Evolutionary conservation across 2,888 invertebrate species (phyloP), one percentile per base, ranked within the genome.

Genomic region (Lycaena phlaeas): DNA sequence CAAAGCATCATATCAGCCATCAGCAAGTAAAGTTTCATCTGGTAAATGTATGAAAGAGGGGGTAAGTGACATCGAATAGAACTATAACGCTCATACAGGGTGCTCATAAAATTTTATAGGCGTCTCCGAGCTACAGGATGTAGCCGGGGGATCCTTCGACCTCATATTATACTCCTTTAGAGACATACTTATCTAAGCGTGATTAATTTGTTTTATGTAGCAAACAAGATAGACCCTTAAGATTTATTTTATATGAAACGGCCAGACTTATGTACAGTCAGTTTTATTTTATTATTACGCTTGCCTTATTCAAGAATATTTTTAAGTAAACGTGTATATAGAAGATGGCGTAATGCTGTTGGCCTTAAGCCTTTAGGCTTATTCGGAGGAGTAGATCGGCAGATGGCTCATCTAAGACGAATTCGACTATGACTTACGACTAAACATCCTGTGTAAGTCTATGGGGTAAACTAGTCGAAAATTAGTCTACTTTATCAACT

Each of bases 61-160:
- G 60, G 64, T 63, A 66, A 67, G 68, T 67, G 70, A 68, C 72
- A 69, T 67, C 68, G 68, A 76, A 70, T 68, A 70, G 66, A 64
- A 59, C 64, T 68, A 63, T 74, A 76, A 72, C 68, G 69, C 61
- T 76, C 71, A 69, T 74, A 76, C 68, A 64, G 68, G 54, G 66
- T 56, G 68, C 58, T 75, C 78, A 64, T 81, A 79, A 81, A 81
- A 75, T 77, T 74, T 81, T 79, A 78, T 75, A 67, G 72, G 59
- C 56, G 53, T 59, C 66, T 68, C 56, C 53, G 52, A 59, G 59
- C 61, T 59, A 59, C 66, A 66, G 68, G 67, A 68, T 68, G 67
- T 64, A 55, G 59, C 68, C 68, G 58, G 60, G 44, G 49, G 61
- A 52, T 59, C 53, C 61, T 55, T 51, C 58, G 59, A 61, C 62